Evolutionary conservation across 2,113 vertebrate species (phyloP), one percentile per base, ranked within the genome.

Genomic region (Todiramphus saurophagus): DNA sequence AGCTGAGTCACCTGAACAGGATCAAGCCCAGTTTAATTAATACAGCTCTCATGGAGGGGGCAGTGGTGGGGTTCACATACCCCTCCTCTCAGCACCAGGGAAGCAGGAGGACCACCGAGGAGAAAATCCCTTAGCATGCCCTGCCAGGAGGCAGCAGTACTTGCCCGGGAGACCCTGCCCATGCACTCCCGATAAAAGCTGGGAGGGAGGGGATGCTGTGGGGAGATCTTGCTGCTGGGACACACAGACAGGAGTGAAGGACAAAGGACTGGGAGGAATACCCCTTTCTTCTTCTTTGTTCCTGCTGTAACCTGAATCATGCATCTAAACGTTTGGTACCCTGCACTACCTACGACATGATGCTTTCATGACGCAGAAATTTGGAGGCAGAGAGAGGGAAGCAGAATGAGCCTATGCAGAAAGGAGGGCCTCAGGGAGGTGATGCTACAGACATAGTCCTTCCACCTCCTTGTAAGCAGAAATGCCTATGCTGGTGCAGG

Each of bases 401-500:
- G 10, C 5, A 78, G 20, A 85, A n/a, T 13, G 1, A 2, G 21
- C 2, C 0, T 16, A 11, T 1, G 85, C 6, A 58, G 58, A 44
- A 83, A 13, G 0, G 3, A 70, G 41, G 21, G 73, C 30, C 11
- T n/a, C 6, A 0, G 25, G 37, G 33, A 74, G 44, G 58, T 33
- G 50, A 48, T 50, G 55, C 33, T 83, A 46, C 28, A 77, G 63
- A 12, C 46, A 56, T 8, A 68, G 37, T 30, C 5, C 2, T 69
- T 68, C 41, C 59, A 50, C 13, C 17, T 46, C 23, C 67, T 62
- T 28, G 51, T 13, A 59, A 70, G 63, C n/a, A 75, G 18, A 23
- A 41, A 70, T 25, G 5, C 48, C 33, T 72, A 5, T 0, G 1
- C 35, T 66, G 33, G 23, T 17, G 14, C 39, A 66, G 66, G 14